phyloP scores from a whole-genome alignment of 2,888 invertebrate genomes.

The Perizoma affinitatum region DNA sequence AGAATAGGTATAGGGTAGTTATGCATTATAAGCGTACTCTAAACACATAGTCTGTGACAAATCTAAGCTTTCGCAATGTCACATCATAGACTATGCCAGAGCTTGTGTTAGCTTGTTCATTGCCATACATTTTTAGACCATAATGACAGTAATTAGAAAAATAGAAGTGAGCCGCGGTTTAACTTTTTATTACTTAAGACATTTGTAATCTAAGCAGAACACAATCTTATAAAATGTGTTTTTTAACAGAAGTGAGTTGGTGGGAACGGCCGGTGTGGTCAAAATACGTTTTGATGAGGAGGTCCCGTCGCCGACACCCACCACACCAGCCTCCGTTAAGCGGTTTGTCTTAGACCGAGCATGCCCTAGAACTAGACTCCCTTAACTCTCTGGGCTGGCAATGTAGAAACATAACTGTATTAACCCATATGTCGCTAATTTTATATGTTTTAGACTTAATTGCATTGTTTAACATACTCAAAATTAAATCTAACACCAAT shows the following conservation, averaged over 20 bases:
- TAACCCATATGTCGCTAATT: constrained; percentile 30
- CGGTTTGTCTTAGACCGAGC: constrained; percentile 77
- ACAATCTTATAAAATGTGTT: constrained; percentile 26
- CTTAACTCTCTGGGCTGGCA: constrained; percentile 72
- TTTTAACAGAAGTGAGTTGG: constrained; percentile 85
- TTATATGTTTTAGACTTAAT: constrained; percentile 3
- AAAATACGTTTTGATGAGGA: constrained; percentile 83
- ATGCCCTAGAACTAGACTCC: constrained; percentile 66
- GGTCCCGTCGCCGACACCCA: constrained; percentile 77
- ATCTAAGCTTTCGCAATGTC: no score
- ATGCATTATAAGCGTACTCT: no score
- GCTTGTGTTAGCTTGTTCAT: no score
- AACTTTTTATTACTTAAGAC: no score
- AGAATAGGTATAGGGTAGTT: no score
- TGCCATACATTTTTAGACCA: no score
- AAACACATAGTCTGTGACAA: no score
- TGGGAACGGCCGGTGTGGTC: constrained; percentile 85
- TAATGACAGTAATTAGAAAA: no score
- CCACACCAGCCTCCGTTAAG: constrained; percentile 81
- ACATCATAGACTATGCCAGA: no score
- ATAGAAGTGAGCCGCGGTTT: no score
- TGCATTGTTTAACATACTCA: constrained; percentile 4
- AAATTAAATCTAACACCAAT: constrained; percentile 13
- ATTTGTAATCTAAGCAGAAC: not conserved
- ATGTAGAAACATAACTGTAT: constrained; percentile 36